phyloP scores from a whole-genome alignment of 2,113 vertebrate genomes.

The Plecotus auritus region DNA sequence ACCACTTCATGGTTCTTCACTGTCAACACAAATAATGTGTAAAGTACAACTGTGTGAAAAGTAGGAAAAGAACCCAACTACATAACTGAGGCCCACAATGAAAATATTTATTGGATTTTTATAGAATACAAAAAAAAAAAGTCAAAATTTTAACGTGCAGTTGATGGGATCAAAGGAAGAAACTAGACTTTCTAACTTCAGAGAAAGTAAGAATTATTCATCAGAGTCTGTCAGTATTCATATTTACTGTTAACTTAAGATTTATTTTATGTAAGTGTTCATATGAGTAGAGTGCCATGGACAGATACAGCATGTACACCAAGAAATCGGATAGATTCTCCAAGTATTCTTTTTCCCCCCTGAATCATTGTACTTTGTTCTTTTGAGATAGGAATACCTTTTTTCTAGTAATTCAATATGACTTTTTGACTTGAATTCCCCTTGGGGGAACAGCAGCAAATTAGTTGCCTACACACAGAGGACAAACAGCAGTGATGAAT shows the following conservation, averaged over 20 bases:
- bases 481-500: conserved; percentile 68
- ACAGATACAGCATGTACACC: conserved; percentile 36
- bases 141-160: neutral
- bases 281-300: neutral
- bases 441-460: conserved; percentile 72
- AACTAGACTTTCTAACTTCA: neutral
- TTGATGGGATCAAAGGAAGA: conserved; percentile 14
- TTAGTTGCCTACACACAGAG: conserved; percentile 68
- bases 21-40: conserved; percentile 45
- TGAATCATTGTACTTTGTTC: conserved; percentile 63
- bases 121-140: neutral
- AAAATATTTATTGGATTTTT: conserved; percentile 47
- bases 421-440: conserved; percentile 68
- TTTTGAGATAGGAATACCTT: conserved; percentile 71
- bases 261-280: conserved; percentile 44
- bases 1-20: conserved; percentile 32
- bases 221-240: neutral
- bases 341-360: neutral
- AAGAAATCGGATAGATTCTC: conserved; percentile 44
- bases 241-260: conserved; percentile 40
- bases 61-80: neutral
- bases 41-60: conserved; percentile 38
- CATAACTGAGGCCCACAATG: conserved; percentile 6
- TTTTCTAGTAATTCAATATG: conserved; percentile 62
- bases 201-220: neutral